These are phyloP conservation scores for Ciconia maguari DNA, from an alignment of 2,113 vertebrate species.

Conservation along the genomic window DNA sequence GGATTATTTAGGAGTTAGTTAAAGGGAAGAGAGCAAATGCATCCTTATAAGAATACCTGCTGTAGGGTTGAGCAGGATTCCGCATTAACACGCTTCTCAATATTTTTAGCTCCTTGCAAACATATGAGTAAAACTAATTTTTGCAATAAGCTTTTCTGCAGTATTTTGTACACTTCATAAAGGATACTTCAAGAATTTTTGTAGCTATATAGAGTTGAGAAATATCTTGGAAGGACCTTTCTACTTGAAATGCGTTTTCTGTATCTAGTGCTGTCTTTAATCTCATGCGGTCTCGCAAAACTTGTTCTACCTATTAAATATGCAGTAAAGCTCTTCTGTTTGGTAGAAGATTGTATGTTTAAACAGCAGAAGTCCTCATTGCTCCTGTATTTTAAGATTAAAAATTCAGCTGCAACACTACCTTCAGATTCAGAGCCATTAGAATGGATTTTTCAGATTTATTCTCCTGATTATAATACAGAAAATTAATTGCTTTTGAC, in stretches of 20 bases:
- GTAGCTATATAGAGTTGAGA: background rate
- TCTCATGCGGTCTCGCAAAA: constrained; percentile 3
- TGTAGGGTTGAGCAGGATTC: background rate
- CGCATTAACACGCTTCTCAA: background rate
- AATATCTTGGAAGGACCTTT: background rate
- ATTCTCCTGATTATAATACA: constrained; percentile 51
- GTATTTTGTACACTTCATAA: background rate
- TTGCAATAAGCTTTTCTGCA: background rate
- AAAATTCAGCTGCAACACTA: constrained; percentile 19
- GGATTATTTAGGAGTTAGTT: constrained; percentile 10
- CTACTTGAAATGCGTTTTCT: constrained; percentile 35
- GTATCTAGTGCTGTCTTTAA: constrained; percentile 11
- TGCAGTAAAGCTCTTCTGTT: constrained; percentile 49
- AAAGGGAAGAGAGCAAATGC: background rate
- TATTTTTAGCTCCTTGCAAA: background rate
- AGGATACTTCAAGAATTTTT: background rate
- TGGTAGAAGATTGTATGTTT: constrained; percentile 36
- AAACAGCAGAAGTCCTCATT: background rate
- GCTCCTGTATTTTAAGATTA: constrained; percentile 42
- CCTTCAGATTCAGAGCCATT: constrained; percentile 7
- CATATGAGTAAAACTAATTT: background rate
- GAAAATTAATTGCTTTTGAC: constrained; percentile 64
- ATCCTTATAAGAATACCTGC: background rate
- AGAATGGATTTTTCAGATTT: constrained; percentile 50
- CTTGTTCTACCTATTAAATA: constrained; percentile 39